A percentile compares a stretch with the other conserved stretches of the same genome.
Conservation (phyloP, 2,113 vertebrate genomes). For the Rafetus swinhoei region DNA sequence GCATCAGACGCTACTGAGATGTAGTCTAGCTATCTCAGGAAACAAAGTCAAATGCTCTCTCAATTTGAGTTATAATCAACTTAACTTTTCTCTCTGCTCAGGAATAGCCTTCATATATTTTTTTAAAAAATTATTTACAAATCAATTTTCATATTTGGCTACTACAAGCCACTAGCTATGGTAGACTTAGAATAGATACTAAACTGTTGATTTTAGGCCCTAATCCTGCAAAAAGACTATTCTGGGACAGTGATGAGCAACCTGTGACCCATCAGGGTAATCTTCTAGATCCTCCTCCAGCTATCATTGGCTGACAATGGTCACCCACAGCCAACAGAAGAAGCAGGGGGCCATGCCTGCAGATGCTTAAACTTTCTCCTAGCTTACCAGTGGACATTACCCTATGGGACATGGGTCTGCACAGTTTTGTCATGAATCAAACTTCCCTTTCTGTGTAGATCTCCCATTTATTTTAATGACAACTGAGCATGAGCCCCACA, state of each 20-base stretch:
- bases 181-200: background rate
- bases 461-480: background rate
- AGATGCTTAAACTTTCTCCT: too few species aligned
- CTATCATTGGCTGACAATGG: too few species aligned
- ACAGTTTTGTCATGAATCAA: background rate
- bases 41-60: background rate
- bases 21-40: background rate
- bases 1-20: background rate
- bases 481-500: background rate
- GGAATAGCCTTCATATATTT: background rate
- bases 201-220: background rate
- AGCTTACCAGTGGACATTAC: too few species aligned
- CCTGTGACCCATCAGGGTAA: too few species aligned
- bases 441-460: background rate
- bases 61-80: background rate
- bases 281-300: too few species aligned
- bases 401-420: background rate
- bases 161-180: accelerated
- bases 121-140: background rate
- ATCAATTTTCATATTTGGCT: background rate
- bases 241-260: background rate
- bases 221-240: background rate
- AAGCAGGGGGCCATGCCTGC: too few species aligned
- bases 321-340: too few species aligned
- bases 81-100: background rate